These are phyloP conservation scores for Seira ritae DNA, from an alignment of 2,888 invertebrate genomes.

Conservation along the genomic window DNA sequence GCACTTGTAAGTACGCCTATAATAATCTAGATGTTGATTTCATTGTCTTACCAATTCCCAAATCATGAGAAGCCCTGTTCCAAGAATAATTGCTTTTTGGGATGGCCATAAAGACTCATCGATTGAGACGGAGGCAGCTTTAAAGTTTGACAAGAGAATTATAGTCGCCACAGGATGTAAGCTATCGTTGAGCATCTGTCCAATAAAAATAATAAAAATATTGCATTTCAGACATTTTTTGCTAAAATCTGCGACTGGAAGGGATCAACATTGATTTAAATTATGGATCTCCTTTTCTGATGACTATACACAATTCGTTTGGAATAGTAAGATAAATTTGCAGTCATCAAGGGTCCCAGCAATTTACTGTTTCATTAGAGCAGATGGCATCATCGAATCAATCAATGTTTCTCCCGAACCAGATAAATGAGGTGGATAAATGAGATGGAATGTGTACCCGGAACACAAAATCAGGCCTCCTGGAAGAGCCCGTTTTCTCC, in stretches of 20 bases:
- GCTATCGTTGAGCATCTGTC: slow-evolving; percentile 66
- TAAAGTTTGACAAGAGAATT: slow-evolving; percentile 65
- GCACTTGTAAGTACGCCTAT: background rate
- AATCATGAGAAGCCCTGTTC: slow-evolving; percentile 62
- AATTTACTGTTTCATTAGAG: too few species aligned
- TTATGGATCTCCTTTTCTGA: too few species aligned
- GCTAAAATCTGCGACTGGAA: too few species aligned
- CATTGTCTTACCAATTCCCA: slow-evolving; percentile 63
- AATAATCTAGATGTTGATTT: background rate
- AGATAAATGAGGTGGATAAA: background rate
- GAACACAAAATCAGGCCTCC: slow-evolving; percentile 64
- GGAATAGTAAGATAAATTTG: too few species aligned
- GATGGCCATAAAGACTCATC: slow-evolving; percentile 68
- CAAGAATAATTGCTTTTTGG: slow-evolving; percentile 68
- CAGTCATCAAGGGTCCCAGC: background rate
- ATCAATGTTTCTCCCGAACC: background rate
- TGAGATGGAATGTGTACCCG: slow-evolving; percentile 46
- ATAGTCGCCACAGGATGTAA: slow-evolving; percentile 65
- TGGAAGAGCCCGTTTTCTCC: slow-evolving; percentile 61
- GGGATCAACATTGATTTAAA: too few species aligned
- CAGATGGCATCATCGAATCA: background rate
- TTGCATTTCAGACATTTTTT: background rate
- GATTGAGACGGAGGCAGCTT: slow-evolving; percentile 65
- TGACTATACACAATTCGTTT: too few species aligned
- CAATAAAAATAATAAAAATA: background rate